Evolutionary conservation across 2,797 vertebrate genomes (phyloP), one percentile per base, ranked within the genome.

Genomic region (Neosilurus hyrtlii): DNA sequence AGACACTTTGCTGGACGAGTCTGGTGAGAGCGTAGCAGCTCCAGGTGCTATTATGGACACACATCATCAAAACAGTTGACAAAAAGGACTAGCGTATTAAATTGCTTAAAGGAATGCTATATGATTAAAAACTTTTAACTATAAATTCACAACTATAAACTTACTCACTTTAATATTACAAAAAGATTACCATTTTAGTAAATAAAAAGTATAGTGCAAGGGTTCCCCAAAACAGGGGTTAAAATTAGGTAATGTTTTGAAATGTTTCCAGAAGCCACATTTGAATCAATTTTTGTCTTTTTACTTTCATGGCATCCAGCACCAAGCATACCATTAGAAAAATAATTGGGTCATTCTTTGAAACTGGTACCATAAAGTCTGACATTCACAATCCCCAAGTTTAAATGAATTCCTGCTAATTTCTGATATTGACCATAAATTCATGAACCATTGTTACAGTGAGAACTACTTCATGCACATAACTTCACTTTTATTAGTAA

Each of bases 21-120:
- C 93, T 98, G 96, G 75, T 97, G 95, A 0, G 96, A 96, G 22
- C 97, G 93, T 88, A 99, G 59, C 83, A 98, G 89, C 86, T 98
- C 97, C 88, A 99, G 88, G 91, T 97, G 97, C 98, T 99, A 56
- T 15, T 15, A 73, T 68, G 14, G 0, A 24, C 35, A 86, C 78
- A 71, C 30, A 43, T 0, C 7, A 4, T 61, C 16, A 15, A 6
- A 61, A 3, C 5, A 59, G 6, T 37, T 37, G 11, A n/a, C 11
- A 49, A 35, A n/a, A 43, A 24, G 16, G 51, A 72, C 16, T 26
- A 72, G 52, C 3, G 6, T 52, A 35, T 0, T 24, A 18, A 15
- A 20, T 2, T 22, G 26, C 16, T 20, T 59, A 7, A 59, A 35
- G 43, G 43, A 43, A 43, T 43, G 43, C 14, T 14, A 15, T 59